A percentile compares a stretch with the other conserved stretches of the same genome.
Evolutionary conservation across 2,888 invertebrate species (phyloP).

Genomic region (Thereva nobilitata): DNA sequence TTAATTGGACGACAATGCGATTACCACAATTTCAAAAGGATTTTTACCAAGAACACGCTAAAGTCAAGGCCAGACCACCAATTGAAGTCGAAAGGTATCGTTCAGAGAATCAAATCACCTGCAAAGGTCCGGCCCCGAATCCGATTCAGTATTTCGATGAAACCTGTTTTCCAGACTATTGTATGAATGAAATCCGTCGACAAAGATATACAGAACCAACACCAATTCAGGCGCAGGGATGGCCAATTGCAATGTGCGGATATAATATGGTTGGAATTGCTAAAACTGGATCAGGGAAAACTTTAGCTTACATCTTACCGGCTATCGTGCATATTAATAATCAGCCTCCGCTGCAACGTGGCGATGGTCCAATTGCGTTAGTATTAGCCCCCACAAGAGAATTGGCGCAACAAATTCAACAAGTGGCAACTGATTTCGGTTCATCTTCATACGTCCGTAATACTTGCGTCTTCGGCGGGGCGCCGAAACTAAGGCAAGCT

Average conservation of each 20-base stretch:
- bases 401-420: conserved; percentile 79
- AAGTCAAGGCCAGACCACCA: conserved; percentile 64
- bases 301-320: conserved; percentile 77
- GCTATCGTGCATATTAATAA: conserved; percentile 86
- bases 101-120: conserved; percentile 70
- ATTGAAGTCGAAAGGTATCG: conserved; percentile 73
- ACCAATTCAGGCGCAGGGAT: conserved; percentile 82
- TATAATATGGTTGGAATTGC: conserved; percentile 84
- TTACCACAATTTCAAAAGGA: conserved; percentile 78
- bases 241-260: conserved; percentile 85
- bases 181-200: conserved; percentile 65
- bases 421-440: conserved; percentile 82
- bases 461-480: conserved; percentile 90
- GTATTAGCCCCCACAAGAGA: conserved; percentile 81
- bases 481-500: conserved; percentile 78
- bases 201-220: conserved; percentile 78
- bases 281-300: conserved; percentile 82
- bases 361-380: conserved; percentile 83
- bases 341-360: conserved; percentile 73
- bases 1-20: conserved; percentile 62
- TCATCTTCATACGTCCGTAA: conserved; percentile 75
- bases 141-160: conserved; percentile 80
- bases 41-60: conserved; percentile 76
- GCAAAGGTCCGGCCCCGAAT: conserved; percentile 74
- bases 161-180: conserved; percentile 76